Conservation (phyloP, 2,797 vertebrate genomes). For the Coregonus ussuriensis region DNA sequence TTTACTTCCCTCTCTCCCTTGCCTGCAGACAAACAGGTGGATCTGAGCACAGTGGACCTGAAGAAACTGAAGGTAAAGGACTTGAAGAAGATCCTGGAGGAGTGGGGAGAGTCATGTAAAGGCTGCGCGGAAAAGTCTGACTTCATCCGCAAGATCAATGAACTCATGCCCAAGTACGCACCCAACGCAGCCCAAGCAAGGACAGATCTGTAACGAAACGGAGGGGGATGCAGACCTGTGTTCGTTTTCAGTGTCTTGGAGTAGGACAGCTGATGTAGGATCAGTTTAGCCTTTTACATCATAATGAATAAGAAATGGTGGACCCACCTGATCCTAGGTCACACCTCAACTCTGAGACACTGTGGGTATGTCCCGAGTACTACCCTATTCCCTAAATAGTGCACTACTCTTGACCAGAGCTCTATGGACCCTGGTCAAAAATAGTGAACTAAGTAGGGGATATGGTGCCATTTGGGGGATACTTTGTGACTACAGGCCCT, state of each 20-base stretch:
- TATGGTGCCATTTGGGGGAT: not conserved
- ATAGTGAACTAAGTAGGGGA: not conserved
- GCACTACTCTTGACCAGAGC: not conserved
- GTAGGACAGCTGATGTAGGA: slow-evolving; percentile 10
- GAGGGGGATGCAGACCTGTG: slow-evolving; percentile 20
- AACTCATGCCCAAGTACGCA: slow-evolving; percentile 96
- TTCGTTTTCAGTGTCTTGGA: slow-evolving; percentile 41
- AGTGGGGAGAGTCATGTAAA: slow-evolving; percentile 96
- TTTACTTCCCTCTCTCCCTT: slow-evolving; percentile 4
- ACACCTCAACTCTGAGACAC: not conserved
- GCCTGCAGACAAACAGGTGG: slow-evolving; percentile 89
- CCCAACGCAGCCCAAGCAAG: slow-evolving; percentile 87
- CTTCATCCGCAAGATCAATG: slow-evolving; percentile 94
- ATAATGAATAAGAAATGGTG: not conserved
- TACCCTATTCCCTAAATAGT: not conserved
- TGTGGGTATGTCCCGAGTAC: not conserved
- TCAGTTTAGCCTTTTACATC: not conserved
- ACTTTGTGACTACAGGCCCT: not conserved
- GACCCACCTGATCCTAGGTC: not conserved
- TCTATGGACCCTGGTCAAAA: not conserved
- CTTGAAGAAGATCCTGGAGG: slow-evolving; percentile 94
- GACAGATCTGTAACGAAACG: slow-evolving; percentile 82
- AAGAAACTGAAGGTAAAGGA: slow-evolving; percentile 96
- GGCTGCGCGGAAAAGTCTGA: slow-evolving; percentile 95
- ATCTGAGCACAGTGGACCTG: slow-evolving; percentile 90